Base-by-base conservation (phyloP, 2,888 invertebrate genomes). In the Caenorhabditis uteleia region DNA sequence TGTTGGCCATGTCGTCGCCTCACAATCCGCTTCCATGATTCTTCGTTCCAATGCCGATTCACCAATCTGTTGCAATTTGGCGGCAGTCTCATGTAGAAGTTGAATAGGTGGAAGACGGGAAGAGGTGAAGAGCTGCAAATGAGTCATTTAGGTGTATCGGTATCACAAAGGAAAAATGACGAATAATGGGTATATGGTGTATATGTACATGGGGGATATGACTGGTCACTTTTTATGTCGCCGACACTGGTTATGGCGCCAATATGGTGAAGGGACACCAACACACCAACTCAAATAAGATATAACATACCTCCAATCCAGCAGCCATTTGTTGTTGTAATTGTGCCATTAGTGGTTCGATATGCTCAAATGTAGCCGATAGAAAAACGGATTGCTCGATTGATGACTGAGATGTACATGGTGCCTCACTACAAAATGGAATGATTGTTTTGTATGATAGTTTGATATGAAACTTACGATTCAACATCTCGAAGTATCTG, bases 311-410 rank as follows among this genome's bases (percentile, higher is more conserved):
- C 18, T 23, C n/a, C 16, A 2, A 29, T 14, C 12, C 16, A 29
- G n/a, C n/a, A 21, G n/a, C 42, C 20, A 62, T 10, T 38, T 57
- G 57, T 8, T 43, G 36, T 26, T 64, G 57, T 14, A 57, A 38
- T 34, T 57, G 46, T 1, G 8, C 20, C 55, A 65, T 58, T 42
- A 58, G 36, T 21, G 65, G 65, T 31, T 59, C 50, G 18, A 66
- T 59, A 7, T 2, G 25, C 10, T 59, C 59, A 20, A 66, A 59
- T 3, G 57, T 56, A 5, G 42, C 7, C 8, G 59, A 59, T 6
- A 66, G 26, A 29, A 34, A 51, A 7, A 59, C 48, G 2, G 66
- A 49, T 26, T 59, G 66, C 21, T 66, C 59, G 40, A 59, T 60
- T 1, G 56, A 59, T 7, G 59, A 55, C 2, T 50, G 46, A 7